A percentile compares a stretch with the other conserved stretches of the same genome.
phyloP scores from a whole-genome alignment of 2,797 vertebrate species.

The Parotocinclus haroldoi region DNA sequence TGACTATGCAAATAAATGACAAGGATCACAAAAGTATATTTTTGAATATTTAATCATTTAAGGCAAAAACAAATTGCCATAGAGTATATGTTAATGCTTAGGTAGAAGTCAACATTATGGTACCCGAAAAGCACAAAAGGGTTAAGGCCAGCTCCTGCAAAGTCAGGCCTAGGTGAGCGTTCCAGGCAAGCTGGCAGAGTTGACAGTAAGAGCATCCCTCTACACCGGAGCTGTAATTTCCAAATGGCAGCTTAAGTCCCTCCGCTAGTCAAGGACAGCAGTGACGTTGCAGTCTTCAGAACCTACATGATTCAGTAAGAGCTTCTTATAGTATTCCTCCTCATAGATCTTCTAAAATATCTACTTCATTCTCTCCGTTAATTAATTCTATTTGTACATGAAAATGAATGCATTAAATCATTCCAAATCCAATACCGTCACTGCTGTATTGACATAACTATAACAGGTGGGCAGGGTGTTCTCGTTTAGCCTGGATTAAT shows the following conservation, averaged over 20 bases:
- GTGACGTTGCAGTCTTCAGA: constrained; percentile 3
- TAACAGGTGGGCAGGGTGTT: background rate
- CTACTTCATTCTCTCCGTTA: background rate
- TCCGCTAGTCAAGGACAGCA: constrained; percentile 38
- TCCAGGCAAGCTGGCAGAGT: constrained; percentile 15
- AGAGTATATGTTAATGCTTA: too few species aligned
- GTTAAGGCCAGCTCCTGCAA: constrained; percentile 13
- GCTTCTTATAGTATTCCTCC: background rate
- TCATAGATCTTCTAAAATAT: background rate
- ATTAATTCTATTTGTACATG: background rate
- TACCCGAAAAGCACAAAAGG: constrained; percentile 12
- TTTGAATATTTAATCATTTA: too few species aligned
- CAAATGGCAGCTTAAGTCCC: constrained; percentile 28
- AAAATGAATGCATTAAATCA: too few species aligned
- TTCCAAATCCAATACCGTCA: background rate
- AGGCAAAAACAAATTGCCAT: too few species aligned
- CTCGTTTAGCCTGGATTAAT: constrained; percentile 2
- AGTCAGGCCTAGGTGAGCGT: constrained; percentile 34
- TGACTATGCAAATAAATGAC: too few species aligned
- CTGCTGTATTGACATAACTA: constrained; percentile 5
- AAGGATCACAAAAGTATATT: too few species aligned
- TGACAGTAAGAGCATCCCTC: constrained; percentile 14
- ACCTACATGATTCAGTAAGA: background rate
- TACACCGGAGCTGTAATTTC: constrained; percentile 30
- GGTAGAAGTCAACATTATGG: too few species aligned